Evolutionary conservation across 2,888 invertebrate genomes (phyloP).

Genomic region (Candidula unifasciata): DNA sequence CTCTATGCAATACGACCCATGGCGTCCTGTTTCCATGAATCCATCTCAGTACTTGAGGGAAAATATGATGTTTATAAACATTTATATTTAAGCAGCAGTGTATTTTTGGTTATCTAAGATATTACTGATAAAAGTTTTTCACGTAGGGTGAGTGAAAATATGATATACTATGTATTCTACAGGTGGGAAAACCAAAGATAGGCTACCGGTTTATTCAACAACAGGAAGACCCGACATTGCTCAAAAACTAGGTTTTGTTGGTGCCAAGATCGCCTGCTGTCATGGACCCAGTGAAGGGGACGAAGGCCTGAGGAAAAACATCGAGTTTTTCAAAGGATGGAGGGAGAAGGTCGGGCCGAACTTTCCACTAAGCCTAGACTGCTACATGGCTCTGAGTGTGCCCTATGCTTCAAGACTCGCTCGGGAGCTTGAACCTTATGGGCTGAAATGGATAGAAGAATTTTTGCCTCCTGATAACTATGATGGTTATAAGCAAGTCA

Average conservation of each 20-base stretch:
- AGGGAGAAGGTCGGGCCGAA: conserved; percentile 73
- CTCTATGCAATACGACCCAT: too few relatives aligned
- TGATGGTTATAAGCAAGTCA: conserved; percentile 68
- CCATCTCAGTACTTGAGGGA: too few relatives aligned
- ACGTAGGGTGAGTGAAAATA: too few relatives aligned
- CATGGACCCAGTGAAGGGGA: conserved; percentile 74
- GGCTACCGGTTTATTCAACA: conserved; percentile 74
- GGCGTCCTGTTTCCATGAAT: too few relatives aligned
- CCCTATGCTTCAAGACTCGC: conserved; percentile 72
- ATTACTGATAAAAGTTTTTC: too few relatives aligned
- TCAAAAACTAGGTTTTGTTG: conserved; percentile 73
- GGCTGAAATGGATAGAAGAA: conserved; percentile 76
- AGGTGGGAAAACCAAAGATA: conserved; percentile 73
- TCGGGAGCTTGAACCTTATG: conserved; percentile 68
- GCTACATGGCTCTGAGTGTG: conserved; percentile 74
- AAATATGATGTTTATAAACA: too few relatives aligned
- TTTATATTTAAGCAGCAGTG: too few relatives aligned
- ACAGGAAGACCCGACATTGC: conserved; percentile 73
- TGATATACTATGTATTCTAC: background rate
- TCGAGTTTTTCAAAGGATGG: conserved; percentile 70
- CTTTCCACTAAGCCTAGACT: conserved; percentile 74
- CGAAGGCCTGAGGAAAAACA: conserved; percentile 71
- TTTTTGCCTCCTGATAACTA: conserved; percentile 75
- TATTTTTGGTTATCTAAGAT: too few relatives aligned
- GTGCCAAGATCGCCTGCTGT: conserved; percentile 72